Percentiles rank a stretch among this genome's conserved stretches.
phyloP scores from a whole-genome alignment of 2,888 invertebrate species.

The Mycogona germanica region DNA sequence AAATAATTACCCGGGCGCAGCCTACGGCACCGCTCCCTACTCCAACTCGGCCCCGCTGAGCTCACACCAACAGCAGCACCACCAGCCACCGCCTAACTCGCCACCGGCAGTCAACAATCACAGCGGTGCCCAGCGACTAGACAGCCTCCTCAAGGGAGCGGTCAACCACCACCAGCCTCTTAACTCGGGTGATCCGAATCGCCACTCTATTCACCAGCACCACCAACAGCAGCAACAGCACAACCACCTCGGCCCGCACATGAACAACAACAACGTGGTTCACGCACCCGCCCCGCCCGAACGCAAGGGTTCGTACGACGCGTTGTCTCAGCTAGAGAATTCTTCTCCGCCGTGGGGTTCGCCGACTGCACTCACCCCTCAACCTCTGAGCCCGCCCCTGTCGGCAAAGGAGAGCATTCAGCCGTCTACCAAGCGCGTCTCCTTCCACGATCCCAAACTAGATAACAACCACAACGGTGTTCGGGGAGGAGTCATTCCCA shows the following conservation, averaged over 20 bases:
- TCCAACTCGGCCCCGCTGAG: too few species aligned
- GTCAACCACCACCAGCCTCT: too few species aligned
- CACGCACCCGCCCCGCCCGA: constrained; percentile 57
- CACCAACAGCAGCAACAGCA: too few species aligned
- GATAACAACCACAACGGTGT: constrained; percentile 19
- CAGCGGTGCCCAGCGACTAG: constrained; percentile 18
- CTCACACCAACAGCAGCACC: neutral
- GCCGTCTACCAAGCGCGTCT: constrained; percentile 32
- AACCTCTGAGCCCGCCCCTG: constrained; percentile 29
- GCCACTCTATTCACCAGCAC: too few species aligned
- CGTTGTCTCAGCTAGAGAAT: constrained; percentile 48
- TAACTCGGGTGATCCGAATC: too few species aligned
- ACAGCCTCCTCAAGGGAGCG: constrained; percentile 15
- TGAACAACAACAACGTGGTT: neutral
- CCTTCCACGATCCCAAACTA: constrained; percentile 33
- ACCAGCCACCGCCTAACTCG: too few species aligned
- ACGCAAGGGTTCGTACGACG: constrained; percentile 74
- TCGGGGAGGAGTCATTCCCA: constrained; percentile 1
- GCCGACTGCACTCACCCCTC: constrained; percentile 22
- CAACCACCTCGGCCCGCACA: neutral
- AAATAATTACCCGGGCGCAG: neutral
- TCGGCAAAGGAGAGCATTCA: constrained; percentile 11
- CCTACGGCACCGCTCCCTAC: neutral
- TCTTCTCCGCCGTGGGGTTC: constrained; percentile 17
- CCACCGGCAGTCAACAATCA: too few species aligned